Percentiles rank a stretch among this genome's conserved stretches.
These are phyloP conservation scores for Carposina sasakii DNA, from an alignment of 1,140 invertebrate species.

Conservation along the genomic window DNA sequence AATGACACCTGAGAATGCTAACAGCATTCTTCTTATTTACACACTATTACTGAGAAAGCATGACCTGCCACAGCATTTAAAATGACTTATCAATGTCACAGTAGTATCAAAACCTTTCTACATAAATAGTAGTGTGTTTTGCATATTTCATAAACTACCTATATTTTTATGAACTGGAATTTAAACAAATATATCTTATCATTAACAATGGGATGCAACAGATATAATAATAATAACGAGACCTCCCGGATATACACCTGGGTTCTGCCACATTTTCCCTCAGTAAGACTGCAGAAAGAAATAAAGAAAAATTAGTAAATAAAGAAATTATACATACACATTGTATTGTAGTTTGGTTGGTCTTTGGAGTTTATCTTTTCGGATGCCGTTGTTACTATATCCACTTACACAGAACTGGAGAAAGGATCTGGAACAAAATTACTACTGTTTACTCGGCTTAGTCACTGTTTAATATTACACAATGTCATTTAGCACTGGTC, in stretches of 20 bases:
- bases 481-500: not conserved
- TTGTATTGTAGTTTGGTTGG: constrained; percentile 62
- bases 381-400: constrained; percentile 49
- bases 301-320: constrained; percentile 24
- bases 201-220: too few species aligned
- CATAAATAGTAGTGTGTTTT: too few species aligned
- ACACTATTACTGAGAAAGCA: too few species aligned
- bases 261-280: constrained; percentile 63
- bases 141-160: too few species aligned
- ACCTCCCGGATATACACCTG: constrained; percentile 66
- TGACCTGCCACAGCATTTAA: too few species aligned
- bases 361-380: constrained; percentile 51
- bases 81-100: too few species aligned
- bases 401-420: constrained; percentile 29
- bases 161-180: too few species aligned
- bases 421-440: constrained; percentile 25
- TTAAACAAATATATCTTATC: too few species aligned
- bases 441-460: not conserved
- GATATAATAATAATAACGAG: too few species aligned
- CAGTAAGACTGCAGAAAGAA: constrained; percentile 49
- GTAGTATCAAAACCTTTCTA: too few species aligned
- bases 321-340: constrained; percentile 66
- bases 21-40: too few species aligned
- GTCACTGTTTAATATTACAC: not conserved
- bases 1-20: too few species aligned